Base-by-base conservation (phyloP, 2,797 vertebrate genomes). In the Anabas testudineus region DNA sequence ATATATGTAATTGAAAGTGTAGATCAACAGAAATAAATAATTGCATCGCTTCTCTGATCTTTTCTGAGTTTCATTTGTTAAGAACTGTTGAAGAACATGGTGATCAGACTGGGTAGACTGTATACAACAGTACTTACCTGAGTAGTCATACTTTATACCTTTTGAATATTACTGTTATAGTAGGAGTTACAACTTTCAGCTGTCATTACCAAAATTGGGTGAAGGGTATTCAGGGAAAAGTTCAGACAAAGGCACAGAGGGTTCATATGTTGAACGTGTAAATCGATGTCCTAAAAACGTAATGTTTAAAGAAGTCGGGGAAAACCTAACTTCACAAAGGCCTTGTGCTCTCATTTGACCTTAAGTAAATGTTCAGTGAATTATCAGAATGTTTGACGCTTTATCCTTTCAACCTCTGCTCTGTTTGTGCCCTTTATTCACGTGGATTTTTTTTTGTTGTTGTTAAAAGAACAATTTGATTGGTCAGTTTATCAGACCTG, bases 161-260 rank as follows among this genome's bases (percentile, higher is more conserved):
- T n/a, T 4, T 43, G 45, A 63, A 15, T 70, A 30, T 47, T 36
- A 37, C 7, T 58, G n/a, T n/a, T n/a, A n/a, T n/a, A n/a, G n/a
- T n/a, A n/a, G 18, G 15, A 5, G 10, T 56, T 53, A 3, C 1
- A 54, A 10, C 2, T 19, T 32, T 1, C 3, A 51, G 10, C 9
- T 64, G 21, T 16, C 15, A 13, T 68, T 63, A 54, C 22, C 4
- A 59, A 58, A 82, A 79, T 21, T 2, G 78, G 79, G 74, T 75
- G 28, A 87, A 85, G 67, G 81, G 80, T 87, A 72, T 74, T 66
- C 2, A 56, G 76, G 66, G 30, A 24, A 83, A 73, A 78, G 81
- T 80, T 88, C 56, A 69, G 28, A 28, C 13, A 30, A 32, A 67
- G 43, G 63, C 15, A 60, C 63, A 66, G 9, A 1, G 42, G 9